Evolutionary conservation across 1,140 invertebrate genomes (phyloP).

Genomic region (Hypsibius dujardini): DNA sequence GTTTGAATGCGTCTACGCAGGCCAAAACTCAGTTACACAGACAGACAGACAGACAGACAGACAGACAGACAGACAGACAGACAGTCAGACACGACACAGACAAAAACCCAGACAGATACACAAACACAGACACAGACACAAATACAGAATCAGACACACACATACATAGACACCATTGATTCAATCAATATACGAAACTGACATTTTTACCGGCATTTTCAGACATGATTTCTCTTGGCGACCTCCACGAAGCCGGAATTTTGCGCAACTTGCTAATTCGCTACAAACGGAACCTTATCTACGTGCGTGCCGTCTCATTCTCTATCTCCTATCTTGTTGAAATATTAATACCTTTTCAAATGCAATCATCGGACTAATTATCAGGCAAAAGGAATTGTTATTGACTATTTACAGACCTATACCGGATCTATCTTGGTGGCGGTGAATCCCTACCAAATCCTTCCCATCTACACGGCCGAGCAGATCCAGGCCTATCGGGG

Average conservation of each 20-base stretch:
- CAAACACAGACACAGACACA: too few species aligned
- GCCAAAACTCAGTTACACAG: not conserved
- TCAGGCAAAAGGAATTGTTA: too few species aligned
- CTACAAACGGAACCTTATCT: constrained; percentile 96
- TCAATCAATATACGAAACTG: too few species aligned
- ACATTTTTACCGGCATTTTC: constrained; percentile 42
- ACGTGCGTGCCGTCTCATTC: too few species aligned
- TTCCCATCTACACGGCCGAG: constrained; percentile 91
- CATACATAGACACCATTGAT: too few species aligned
- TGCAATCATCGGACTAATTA: too few species aligned
- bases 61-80: not conserved
- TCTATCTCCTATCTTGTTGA: too few species aligned
- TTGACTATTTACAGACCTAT: constrained; percentile 86
- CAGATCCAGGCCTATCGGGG: constrained; percentile 94
- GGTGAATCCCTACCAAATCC: constrained; percentile 95
- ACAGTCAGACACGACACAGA: not conserved
- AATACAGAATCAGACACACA: too few species aligned
- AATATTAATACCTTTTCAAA: too few species aligned
- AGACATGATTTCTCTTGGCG: constrained; percentile 97
- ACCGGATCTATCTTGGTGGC: constrained; percentile 95
- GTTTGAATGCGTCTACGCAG: too few species aligned
- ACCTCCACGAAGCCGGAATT: constrained; percentile 95
- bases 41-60: too few species aligned
- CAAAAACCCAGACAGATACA: too few species aligned
- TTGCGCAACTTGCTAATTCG: constrained; percentile 86